A percentile compares a stretch with the other conserved stretches of the same genome.
phyloP scores from a whole-genome alignment of 2,113 vertebrate species.

The Todiramphus chloris region DNA sequence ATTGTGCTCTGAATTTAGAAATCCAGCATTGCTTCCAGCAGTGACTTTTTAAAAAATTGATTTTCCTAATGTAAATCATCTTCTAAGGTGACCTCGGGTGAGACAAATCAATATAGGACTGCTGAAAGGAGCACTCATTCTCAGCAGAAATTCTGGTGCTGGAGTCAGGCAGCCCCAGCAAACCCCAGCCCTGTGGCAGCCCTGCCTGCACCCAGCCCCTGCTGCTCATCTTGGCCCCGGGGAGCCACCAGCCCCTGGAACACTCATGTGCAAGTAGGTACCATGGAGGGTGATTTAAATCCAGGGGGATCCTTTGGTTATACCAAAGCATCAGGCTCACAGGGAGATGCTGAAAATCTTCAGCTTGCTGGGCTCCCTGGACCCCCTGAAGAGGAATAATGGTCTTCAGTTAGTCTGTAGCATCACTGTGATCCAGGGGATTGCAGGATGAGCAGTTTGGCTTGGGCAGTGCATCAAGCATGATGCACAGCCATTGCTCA shows the following conservation, averaged over 20 bases:
- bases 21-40: constrained; percentile 7
- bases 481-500: not conserved
- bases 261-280: not conserved
- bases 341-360: not conserved
- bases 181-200: not conserved
- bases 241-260: not conserved
- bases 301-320: not conserved
- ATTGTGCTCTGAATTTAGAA: constrained; percentile 65
- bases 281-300: not conserved
- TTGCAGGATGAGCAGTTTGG: not conserved
- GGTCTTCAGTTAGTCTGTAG: not conserved
- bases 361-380: not conserved
- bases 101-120: constrained; percentile 41
- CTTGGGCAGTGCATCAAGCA: rapidly evolving
- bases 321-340: not conserved
- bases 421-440: not conserved
- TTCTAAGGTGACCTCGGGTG: constrained; percentile 42
- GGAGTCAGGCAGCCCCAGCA: not conserved
- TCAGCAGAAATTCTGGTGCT: not conserved
- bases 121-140: constrained; percentile 9
- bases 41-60: constrained; percentile 15
- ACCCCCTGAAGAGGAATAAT: not conserved
- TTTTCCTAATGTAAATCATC: constrained; percentile 62
- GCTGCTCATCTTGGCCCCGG: not conserved
- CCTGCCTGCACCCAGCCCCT: rapidly evolving